Evolutionary conservation across 2,113 vertebrate genomes (phyloP).

Genomic region (Drymodes brunneopygia): DNA sequence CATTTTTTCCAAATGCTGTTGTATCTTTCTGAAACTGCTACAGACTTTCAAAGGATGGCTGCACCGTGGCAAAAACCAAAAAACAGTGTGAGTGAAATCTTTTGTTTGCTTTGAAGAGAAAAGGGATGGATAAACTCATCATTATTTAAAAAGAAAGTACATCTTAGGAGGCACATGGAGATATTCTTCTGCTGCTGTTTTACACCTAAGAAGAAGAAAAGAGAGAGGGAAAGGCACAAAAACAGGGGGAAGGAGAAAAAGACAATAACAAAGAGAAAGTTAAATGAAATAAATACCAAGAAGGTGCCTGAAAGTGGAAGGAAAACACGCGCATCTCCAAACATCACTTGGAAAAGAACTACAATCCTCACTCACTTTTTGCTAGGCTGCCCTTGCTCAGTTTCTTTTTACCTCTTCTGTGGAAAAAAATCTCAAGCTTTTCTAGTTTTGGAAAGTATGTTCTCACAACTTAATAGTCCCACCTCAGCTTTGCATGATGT

Average conservation of each 20-base stretch:
- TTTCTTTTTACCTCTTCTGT: not conserved
- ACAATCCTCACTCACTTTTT: not conserved
- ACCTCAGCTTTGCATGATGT: not conserved
- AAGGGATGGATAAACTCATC: not conserved
- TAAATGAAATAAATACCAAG: slow-evolving; percentile 18
- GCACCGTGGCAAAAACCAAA: not conserved
- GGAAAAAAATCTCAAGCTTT: not conserved
- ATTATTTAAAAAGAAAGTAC: not conserved
- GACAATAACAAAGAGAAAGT: slow-evolving; percentile 50
- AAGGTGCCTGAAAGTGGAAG: not conserved
- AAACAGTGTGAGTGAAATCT: not conserved
- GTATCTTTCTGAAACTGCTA: not conserved
- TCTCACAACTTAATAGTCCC: not conserved
- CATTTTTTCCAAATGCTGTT: not conserved
- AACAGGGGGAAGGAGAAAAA: not conserved
- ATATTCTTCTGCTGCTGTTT: slow-evolving; percentile 23
- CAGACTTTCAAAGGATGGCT: not conserved
- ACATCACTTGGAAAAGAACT: not conserved
- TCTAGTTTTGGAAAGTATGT: not conserved
- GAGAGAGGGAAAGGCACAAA: slow-evolving; percentile 22
- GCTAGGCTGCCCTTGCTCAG: not conserved
- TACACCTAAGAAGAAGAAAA: slow-evolving; percentile 56
- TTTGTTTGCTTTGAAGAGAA: not conserved
- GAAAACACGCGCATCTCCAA: not conserved
- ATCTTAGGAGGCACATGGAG: slow-evolving; percentile 34